Evolutionary conservation across 2,888 invertebrate genomes (phyloP).

Genomic region (Stomorhina lunata): DNA sequence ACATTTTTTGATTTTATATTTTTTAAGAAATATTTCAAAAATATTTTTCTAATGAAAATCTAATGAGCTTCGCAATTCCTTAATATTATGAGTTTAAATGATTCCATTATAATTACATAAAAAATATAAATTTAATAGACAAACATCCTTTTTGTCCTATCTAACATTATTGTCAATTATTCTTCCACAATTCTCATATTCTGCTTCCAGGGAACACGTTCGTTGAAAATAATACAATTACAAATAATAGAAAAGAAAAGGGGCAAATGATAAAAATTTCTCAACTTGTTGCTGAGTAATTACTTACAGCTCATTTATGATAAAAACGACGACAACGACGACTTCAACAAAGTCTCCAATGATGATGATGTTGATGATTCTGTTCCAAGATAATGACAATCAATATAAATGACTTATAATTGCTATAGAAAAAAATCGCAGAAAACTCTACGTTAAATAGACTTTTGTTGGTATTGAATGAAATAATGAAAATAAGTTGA

Average conservation of each 20-base stretch:
- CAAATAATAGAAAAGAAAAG: not conserved
- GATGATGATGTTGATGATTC: not conserved
- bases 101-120: too few relatives aligned
- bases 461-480: not conserved
- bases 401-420: constrained; percentile 54
- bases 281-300: constrained; percentile 54
- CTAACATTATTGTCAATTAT: not conserved
- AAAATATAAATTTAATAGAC: too few relatives aligned
- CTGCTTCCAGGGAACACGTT: not conserved
- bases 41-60: not conserved
- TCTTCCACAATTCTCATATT: not conserved
- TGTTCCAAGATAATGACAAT: constrained; percentile 38
- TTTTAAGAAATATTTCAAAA: not conserved
- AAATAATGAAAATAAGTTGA: not conserved
- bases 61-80: too few relatives aligned
- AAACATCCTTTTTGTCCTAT: not conserved
- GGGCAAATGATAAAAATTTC: not conserved
- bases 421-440: constrained; percentile 3
- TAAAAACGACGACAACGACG: constrained; percentile 63
- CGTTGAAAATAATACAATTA: not conserved
- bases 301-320: constrained; percentile 60
- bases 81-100: too few relatives aligned
- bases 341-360: too few relatives aligned
- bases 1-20: too few relatives aligned
- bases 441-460: constrained; percentile 14